phyloP scores from a whole-genome alignment of 92 coral and sea anemone species.

The Porites rus region DNA sequence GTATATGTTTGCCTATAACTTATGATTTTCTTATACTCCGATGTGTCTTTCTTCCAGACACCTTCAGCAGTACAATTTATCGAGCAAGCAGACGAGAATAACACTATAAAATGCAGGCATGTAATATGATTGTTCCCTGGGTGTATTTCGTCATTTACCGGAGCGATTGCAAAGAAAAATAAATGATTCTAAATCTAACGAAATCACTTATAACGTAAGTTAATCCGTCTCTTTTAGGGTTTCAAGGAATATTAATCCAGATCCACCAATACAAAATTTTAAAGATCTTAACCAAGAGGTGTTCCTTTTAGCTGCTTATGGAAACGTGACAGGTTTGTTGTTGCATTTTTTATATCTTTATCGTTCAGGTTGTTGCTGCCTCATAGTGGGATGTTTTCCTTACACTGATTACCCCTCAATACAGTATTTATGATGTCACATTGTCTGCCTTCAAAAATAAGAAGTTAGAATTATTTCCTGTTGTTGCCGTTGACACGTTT shows the following conservation, averaged over 20 bases:
- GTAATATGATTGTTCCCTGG: too few relatives aligned
- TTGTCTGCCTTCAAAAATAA: too few relatives aligned
- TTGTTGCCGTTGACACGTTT: too few relatives aligned
- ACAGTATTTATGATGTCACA: too few relatives aligned
- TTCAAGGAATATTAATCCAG: neutral
- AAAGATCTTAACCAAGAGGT: neutral
- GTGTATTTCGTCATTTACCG: neutral
- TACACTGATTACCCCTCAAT: too few relatives aligned
- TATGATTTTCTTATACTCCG: too few relatives aligned
- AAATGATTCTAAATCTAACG: neutral
- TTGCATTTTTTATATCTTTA: too few relatives aligned
- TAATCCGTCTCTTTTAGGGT: neutral
- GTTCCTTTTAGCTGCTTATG: conserved; percentile 1
- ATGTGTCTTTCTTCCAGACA: neutral
- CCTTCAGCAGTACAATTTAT: neutral
- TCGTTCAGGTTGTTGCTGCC: too few relatives aligned
- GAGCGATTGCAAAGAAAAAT: too few relatives aligned
- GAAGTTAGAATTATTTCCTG: too few relatives aligned
- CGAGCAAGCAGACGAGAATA: neutral
- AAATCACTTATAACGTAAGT: neutral
- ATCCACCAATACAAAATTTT: neutral
- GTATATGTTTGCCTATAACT: too few relatives aligned
- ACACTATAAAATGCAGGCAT: neutral
- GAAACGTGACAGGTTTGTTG: neutral
- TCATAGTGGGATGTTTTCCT: too few relatives aligned